A percentile compares a stretch with the other conserved stretches of the same genome.
Evolutionary conservation across 2,888 invertebrate species (phyloP).

Genomic region (Metallyticus violacea): DNA sequence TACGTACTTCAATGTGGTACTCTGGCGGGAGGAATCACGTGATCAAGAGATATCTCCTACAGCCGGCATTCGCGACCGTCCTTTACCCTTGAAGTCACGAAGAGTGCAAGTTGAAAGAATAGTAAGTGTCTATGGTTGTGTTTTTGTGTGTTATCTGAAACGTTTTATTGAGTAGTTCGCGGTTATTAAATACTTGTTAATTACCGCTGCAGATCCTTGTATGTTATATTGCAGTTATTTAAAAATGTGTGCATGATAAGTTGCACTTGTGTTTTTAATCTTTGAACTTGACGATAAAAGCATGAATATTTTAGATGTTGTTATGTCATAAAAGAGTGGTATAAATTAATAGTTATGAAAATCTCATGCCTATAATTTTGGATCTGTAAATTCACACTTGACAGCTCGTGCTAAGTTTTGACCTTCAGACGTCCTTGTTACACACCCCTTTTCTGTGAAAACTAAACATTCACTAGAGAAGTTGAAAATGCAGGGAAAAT

Average conservation of each 20-base stretch:
- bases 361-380: not conserved
- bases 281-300: too few relatives aligned
- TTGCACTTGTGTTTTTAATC: too few relatives aligned
- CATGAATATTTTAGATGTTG: too few relatives aligned
- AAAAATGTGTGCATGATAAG: too few relatives aligned
- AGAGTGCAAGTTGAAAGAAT: not conserved
- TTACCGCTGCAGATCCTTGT: not conserved
- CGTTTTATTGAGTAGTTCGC: not conserved
- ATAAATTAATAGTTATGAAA: too few relatives aligned
- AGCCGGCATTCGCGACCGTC: not conserved
- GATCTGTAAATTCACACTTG: not conserved
- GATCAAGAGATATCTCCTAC: not conserved
- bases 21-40: not conserved
- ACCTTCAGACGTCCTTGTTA: not conserved
- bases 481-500: too few relatives aligned
- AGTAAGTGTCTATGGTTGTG: too few relatives aligned
- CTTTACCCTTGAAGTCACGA: not conserved
- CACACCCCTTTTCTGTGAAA: not conserved
- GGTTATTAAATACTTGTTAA: not conserved
- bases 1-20: not conserved
- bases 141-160: not conserved
- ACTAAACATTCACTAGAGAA: too few relatives aligned
- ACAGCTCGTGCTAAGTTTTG: not conserved
- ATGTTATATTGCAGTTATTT: not conserved
- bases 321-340: too few relatives aligned